Evolutionary conservation across 2,888 invertebrate genomes (phyloP).

Genomic region (Tinea trinotella): DNA sequence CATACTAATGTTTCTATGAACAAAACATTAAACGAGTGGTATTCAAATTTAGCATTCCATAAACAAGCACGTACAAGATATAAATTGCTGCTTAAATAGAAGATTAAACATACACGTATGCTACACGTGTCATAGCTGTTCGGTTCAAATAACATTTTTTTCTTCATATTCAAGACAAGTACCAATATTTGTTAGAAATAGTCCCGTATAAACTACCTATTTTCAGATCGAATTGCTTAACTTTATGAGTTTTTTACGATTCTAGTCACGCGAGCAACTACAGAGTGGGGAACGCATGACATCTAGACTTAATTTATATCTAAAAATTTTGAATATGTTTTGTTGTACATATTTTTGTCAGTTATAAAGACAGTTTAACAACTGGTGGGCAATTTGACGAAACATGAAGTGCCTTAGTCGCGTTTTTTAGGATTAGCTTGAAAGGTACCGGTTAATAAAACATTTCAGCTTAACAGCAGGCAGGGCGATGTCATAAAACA

Average conservation of each 20-base stretch:
- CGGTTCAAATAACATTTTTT: neutral
- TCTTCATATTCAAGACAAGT: constrained; percentile 4
- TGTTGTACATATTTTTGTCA: no score
- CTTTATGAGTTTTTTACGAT: neutral
- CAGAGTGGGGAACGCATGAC: neutral
- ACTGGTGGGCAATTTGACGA: no score
- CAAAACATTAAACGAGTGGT: neutral
- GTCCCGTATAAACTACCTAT: constrained; percentile 8
- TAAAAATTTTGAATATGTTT: neutral
- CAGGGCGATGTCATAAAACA: no score
- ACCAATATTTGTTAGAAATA: constrained; percentile 2
- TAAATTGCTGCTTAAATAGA: neutral
- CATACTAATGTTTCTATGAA: neutral
- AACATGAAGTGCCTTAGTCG: no score
- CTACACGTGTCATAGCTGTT: neutral
- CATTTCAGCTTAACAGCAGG: no score
- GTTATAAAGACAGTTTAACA: no score
- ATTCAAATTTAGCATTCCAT: neutral
- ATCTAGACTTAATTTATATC: neutral
- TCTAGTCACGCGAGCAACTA: neutral
- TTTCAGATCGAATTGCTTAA: constrained; percentile 2
- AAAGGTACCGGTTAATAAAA: no score
- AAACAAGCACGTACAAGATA: constrained; percentile 1
- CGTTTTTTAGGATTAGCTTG: no score
- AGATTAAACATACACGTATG: neutral